Conservation (phyloP, 2,888 invertebrate species). For the Drosophila prostipennis region DNA sequence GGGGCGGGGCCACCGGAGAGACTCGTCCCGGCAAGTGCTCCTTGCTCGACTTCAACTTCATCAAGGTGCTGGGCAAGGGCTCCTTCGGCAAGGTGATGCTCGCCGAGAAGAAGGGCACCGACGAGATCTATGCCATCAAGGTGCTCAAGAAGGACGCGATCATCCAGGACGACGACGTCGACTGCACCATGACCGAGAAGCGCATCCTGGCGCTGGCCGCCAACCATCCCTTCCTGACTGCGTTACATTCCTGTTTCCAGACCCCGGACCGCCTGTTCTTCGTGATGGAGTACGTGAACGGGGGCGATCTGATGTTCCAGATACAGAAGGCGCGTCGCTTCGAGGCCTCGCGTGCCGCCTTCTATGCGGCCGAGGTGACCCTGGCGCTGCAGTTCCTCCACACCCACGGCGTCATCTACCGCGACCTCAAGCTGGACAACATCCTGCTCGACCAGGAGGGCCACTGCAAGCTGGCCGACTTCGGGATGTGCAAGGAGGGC, state of each 20-base stretch:
- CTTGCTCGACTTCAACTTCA: constrained; percentile 96
- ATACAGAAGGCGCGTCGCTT: constrained; percentile 99
- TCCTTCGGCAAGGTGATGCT: constrained; percentile 99
- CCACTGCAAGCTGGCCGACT: constrained; percentile 96
- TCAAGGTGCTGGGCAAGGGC: constrained; percentile 99
- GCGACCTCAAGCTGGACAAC: constrained; percentile 99
- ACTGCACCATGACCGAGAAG: constrained; percentile 99
- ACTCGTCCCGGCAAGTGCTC: constrained; percentile 86
- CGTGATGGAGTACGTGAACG: constrained; percentile 99
- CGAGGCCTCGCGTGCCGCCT: constrained; percentile 95
- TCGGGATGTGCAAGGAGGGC: constrained; percentile 97
- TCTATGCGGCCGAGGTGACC: constrained; percentile 99
- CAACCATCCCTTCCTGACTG: constrained; percentile 98
- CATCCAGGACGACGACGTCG: constrained; percentile 99
- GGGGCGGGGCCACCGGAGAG: constrained; percentile 47
- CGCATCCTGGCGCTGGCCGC: constrained; percentile 98
- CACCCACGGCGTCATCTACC: constrained; percentile 98
- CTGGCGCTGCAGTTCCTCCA: constrained; percentile 98
- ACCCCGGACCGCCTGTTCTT: constrained; percentile 98
- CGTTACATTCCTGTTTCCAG: constrained; percentile 98
- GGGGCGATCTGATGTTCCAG: constrained; percentile 99
- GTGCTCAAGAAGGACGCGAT: constrained; percentile 99
- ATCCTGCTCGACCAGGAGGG: constrained; percentile 98
- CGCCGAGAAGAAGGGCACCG: constrained; percentile 96
- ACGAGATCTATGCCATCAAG: constrained; percentile 94